These are phyloP conservation scores for Ptilodon capucinus DNA, from an alignment of 2,888 invertebrate species.

Conservation along the genomic window DNA sequence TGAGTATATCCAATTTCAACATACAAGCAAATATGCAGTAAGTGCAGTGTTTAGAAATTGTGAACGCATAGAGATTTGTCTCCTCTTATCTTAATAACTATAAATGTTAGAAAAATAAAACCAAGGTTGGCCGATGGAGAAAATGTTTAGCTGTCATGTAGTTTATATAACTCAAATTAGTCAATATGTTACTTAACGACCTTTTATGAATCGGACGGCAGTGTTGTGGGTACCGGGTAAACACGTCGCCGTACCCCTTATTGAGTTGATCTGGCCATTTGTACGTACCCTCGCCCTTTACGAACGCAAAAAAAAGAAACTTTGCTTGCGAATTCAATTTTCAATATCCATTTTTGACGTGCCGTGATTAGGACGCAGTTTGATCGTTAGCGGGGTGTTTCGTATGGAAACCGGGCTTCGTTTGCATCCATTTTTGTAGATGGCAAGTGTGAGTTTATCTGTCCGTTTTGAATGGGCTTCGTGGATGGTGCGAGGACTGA, in stretches of 20 bases:
- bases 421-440: constrained; percentile 53
- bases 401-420: constrained; percentile 40
- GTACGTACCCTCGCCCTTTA: constrained; percentile 73
- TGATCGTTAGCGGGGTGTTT: constrained; percentile 70
- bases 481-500: constrained; percentile 8
- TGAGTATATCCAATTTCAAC: too few species aligned
- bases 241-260: constrained; percentile 77
- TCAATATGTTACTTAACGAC: too few species aligned
- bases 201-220: too few species aligned
- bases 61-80: too few species aligned
- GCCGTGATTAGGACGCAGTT: constrained; percentile 81
- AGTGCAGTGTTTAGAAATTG: too few species aligned
- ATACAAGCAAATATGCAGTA: too few species aligned
- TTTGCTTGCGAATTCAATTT: constrained; percentile 74
- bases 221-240: constrained; percentile 79
- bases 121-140: too few species aligned
- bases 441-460: constrained; percentile 44
- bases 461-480: constrained; percentile 17
- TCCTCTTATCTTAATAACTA: too few species aligned
- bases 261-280: constrained; percentile 81
- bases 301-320: constrained; percentile 60
- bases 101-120: too few species aligned
- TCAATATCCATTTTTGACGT: constrained; percentile 81
- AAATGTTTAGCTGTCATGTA: too few species aligned
- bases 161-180: too few species aligned